Conservation (phyloP, 2,888 invertebrate species). For the Allophyes oxyacanthae region DNA sequence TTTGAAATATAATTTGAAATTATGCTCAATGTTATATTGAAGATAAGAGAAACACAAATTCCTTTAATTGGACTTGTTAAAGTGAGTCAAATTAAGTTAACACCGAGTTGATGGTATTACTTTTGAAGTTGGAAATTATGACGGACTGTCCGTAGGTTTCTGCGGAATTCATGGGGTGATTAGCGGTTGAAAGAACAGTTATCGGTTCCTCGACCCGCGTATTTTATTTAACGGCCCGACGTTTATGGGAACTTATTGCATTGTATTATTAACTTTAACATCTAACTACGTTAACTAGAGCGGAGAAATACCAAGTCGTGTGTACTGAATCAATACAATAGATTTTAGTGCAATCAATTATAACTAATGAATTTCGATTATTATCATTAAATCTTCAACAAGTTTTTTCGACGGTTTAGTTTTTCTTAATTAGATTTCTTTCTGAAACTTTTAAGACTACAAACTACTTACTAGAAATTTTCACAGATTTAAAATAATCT, state of each 20-base stretch:
- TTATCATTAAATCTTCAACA: conserved; percentile 26
- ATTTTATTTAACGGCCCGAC: conserved; percentile 74
- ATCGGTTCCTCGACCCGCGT: conserved; percentile 73
- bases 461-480: no score
- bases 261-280: conserved; percentile 64
- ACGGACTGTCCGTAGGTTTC: conserved; percentile 83
- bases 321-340: conserved; percentile 51
- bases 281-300: conserved; percentile 57
- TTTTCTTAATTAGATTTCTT: no score
- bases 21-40: conserved; percentile 90
- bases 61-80: conserved; percentile 90
- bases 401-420: conserved; percentile 1
- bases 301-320: conserved; percentile 50
- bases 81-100: conserved; percentile 90
- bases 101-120: conserved; percentile 89
- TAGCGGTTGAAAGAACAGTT: conserved; percentile 81
- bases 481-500: not conserved
- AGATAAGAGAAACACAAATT: conserved; percentile 90
- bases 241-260: conserved; percentile 76
- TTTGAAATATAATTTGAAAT: conserved; percentile 90
- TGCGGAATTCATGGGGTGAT: conserved; percentile 78
- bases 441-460: no score
- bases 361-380: conserved; percentile 28
- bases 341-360: conserved; percentile 48
- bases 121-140: conserved; percentile 88